Base-by-base conservation (phyloP, 2,113 vertebrate species). In the Sorex fumeus region DNA sequence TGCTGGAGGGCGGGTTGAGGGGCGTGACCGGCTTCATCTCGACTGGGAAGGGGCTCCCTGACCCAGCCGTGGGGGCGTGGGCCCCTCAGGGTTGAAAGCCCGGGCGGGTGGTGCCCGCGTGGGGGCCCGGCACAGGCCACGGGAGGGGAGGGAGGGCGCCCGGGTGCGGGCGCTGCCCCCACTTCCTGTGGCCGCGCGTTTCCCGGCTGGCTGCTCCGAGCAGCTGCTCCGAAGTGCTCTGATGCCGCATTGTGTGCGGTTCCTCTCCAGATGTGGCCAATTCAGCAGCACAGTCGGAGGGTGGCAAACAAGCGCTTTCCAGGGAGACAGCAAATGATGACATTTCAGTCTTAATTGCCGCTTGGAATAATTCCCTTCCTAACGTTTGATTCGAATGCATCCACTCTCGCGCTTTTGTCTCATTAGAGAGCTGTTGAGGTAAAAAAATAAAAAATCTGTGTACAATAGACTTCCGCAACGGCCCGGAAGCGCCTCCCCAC, bases 311-410 rank as follows among this genome's bases (percentile, higher is more conserved):
- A 72, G 64, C 96, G 80, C 93, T 96, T 97, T 91, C 93, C 95
- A 96, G 60, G 67, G 95, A 96, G 96, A 84, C 95, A 95, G 97
- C 95, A 97, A 97, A 96, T 71, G 93, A 96, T 71, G 8, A 82
- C 87, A 87, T 77, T 90, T 97, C 95, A 93, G 91, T 90, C 94
- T 96, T 96, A 96, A 96, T 93, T 97, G 92, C 94, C 96, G 80
- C 91, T 97, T 94, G 85, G 62, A 86, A 85, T 88, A 83, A 93
- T 90, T 85, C 28, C 36, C 6, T 85, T 96, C 95, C 89, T 72
- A 92, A 91, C 88, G 76, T 88, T 92, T 89, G 40, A 87, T 86
- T 96, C 91, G 88, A 87, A 91, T 85, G 94, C 91, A 94, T 80
- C 80, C 70, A 93, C 72, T 87, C 28, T 84, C 5, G 60, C 74